Percentiles rank a stretch among this genome's conserved stretches.
Conservation (phyloP, 2,113 vertebrate genomes). For the Ceuthmochares aereus region DNA sequence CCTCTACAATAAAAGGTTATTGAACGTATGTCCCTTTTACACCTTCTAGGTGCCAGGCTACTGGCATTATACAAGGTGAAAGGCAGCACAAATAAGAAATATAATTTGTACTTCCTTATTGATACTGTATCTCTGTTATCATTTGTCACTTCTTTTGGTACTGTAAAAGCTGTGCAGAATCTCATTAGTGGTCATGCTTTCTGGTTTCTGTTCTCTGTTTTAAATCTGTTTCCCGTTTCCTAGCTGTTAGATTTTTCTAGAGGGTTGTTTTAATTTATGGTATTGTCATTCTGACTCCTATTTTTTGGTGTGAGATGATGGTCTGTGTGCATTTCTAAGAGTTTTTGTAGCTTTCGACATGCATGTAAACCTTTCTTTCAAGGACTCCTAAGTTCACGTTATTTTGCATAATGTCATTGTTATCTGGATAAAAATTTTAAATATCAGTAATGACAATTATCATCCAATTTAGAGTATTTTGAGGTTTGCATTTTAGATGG, state of each 20-base stretch:
- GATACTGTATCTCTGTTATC: constrained; percentile 42
- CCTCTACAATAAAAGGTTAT: not conserved
- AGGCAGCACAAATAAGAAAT: constrained; percentile 29
- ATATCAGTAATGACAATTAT: not conserved
- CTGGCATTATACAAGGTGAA: not conserved
- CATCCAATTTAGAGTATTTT: not conserved
- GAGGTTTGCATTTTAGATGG: not conserved
- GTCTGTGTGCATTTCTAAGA: constrained; percentile 28
- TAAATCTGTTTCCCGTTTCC: constrained; percentile 66
- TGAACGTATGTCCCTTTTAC: not conserved
- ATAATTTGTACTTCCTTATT: constrained; percentile 41
- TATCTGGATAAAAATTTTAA: constrained; percentile 29
- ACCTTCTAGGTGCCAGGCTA: not conserved
- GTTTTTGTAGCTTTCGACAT: constrained; percentile 20
- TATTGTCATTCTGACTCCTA: constrained; percentile 55
- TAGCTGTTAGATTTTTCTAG: constrained; percentile 55
- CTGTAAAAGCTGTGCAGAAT: constrained; percentile 49
- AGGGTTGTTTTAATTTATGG: constrained; percentile 60
- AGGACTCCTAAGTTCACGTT: constrained; percentile 26
- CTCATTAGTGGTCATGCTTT: constrained; percentile 69
- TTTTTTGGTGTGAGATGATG: constrained; percentile 48
- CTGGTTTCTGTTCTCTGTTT: constrained; percentile 59
- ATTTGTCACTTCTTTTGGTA: constrained; percentile 60
- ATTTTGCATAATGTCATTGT: constrained; percentile 36
- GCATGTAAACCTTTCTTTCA: constrained; percentile 43